Evolutionary conservation across 2,797 vertebrate species (phyloP).

Genomic region (Champsocephalus esox): DNA sequence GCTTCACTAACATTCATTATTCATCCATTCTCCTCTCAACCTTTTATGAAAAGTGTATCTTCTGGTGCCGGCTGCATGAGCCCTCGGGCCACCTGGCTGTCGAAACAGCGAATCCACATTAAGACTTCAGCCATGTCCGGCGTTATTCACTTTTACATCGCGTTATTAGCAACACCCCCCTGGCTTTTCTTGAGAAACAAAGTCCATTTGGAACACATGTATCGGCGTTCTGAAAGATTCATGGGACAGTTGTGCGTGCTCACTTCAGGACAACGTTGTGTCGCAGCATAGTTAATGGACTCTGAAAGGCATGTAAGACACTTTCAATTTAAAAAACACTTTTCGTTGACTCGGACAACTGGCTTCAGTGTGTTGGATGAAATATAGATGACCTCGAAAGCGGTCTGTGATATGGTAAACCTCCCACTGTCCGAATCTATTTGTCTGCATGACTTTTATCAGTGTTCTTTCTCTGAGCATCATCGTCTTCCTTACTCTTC

Average conservation of each 20-base stretch:
- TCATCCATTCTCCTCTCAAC: constrained; percentile 54
- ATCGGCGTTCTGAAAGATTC: constrained; percentile 67
- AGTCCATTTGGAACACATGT: constrained; percentile 69
- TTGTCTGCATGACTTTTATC: constrained; percentile 11
- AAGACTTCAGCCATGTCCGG: constrained; percentile 64
- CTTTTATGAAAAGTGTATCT: constrained; percentile 61
- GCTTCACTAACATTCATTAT: constrained; percentile 67
- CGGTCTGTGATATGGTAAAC: constrained; percentile 19
- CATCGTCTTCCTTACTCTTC: background rate
- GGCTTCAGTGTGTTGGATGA: constrained; percentile 58
- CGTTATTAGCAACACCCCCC: constrained; percentile 48
- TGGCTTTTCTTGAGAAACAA: constrained; percentile 25
- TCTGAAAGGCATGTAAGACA: constrained; percentile 73
- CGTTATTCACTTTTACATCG: constrained; percentile 48
- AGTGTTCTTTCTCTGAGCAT: background rate
- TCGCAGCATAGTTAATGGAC: constrained; percentile 77
- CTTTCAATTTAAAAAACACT: constrained; percentile 58
- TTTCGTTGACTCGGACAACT: constrained; percentile 16
- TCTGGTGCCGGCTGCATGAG: constrained; percentile 24
- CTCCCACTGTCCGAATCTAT: constrained; percentile 17
- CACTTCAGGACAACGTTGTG: constrained; percentile 50
- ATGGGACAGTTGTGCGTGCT: constrained; percentile 62
- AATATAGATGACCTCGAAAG: constrained; percentile 75
- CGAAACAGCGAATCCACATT: constrained; percentile 81
- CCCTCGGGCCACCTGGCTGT: constrained; percentile 64